A percentile compares a stretch with the other conserved stretches of the same genome.
These are phyloP conservation scores for Ceriagrion tenellum DNA, from an alignment of 2,888 invertebrate species.

Conservation along the genomic window DNA sequence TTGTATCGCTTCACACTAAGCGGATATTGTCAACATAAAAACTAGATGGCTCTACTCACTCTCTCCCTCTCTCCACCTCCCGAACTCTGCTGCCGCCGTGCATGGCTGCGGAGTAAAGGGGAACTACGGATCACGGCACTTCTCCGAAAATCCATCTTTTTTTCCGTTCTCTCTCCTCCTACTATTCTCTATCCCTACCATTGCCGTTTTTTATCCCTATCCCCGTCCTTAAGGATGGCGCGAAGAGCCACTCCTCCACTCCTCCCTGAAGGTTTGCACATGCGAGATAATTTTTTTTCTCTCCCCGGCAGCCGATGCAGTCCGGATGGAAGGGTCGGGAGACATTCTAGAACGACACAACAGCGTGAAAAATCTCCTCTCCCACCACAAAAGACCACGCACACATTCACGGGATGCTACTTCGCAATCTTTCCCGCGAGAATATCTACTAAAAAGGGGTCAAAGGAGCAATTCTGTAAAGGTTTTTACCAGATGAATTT, in stretches of 20 bases:
- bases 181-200: not conserved
- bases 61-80: not conserved
- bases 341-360: not conserved
- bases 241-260: too few species aligned
- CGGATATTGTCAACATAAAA: constrained; percentile 59
- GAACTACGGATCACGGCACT: constrained; percentile 60
- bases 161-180: too few species aligned
- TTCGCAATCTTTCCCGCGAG: not conserved
- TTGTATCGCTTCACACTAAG: constrained; percentile 66
- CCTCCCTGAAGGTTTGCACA: constrained; percentile 6
- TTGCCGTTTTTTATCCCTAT: not conserved
- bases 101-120: constrained; percentile 49
- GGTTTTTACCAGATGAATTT: not conserved
- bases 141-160: not conserved
- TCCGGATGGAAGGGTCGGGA: not conserved
- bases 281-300: constrained; percentile 6
- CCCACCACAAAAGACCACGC: not conserved
- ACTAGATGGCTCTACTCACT: constrained; percentile 13
- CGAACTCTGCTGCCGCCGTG: not conserved
- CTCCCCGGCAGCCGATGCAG: constrained; percentile 15
- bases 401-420: not conserved
- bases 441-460: not conserved
- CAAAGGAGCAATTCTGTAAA: not conserved
- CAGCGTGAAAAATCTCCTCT: not conserved
- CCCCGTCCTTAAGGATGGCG: not conserved